Percentiles rank a stretch among this genome's conserved stretches.
phyloP scores from a whole-genome alignment of 2,113 vertebrate species.

The Mus spicilegus region DNA sequence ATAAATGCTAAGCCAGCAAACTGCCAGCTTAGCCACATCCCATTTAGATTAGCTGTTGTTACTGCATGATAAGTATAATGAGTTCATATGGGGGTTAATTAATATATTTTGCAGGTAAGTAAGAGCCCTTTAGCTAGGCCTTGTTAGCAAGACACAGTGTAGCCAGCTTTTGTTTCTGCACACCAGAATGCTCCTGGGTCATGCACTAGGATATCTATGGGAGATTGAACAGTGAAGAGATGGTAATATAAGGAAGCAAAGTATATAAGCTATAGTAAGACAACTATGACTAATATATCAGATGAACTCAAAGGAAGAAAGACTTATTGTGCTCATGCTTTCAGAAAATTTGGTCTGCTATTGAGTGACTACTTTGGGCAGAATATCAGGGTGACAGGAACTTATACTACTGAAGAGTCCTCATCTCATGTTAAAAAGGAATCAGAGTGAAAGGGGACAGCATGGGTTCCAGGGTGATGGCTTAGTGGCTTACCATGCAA shows the following conservation, averaged over 20 bases:
- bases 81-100: not conserved
- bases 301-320: not conserved
- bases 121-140: not conserved
- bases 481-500: not conserved
- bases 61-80: too few species aligned
- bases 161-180: not conserved
- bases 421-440: not conserved
- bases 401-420: not conserved
- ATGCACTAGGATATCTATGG: not conserved
- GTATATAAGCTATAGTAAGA: not conserved
- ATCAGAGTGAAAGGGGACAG: not conserved
- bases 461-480: not conserved
- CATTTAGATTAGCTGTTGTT: not conserved
- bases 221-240: not conserved
- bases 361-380: not conserved
- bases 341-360: too few species aligned
- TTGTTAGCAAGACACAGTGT: not conserved
- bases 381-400: not conserved
- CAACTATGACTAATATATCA: not conserved
- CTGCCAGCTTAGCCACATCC: not conserved
- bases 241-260: not conserved
- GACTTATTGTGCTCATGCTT: not conserved
- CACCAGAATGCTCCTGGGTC: not conserved
- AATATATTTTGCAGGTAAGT: not conserved
- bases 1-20: not conserved